Conservation (phyloP, 2,113 vertebrate genomes). For the Xiphias gladius region DNA sequence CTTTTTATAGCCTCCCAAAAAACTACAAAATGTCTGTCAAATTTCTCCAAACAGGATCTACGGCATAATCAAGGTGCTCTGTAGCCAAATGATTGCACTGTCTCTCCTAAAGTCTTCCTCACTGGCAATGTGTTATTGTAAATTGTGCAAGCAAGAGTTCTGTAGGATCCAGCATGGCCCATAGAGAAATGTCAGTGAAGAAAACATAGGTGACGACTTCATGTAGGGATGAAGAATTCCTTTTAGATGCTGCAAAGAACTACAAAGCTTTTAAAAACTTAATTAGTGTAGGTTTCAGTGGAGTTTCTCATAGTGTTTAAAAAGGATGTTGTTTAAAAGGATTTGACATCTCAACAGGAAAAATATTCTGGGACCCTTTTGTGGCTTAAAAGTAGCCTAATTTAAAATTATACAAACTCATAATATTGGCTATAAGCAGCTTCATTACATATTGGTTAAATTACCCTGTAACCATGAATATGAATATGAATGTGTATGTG, state of each 20-base stretch:
- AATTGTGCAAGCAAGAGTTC: background rate
- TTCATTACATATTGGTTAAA: constrained; percentile 35
- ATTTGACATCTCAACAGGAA: constrained; percentile 3
- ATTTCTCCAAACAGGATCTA: constrained; percentile 12
- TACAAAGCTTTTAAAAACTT: constrained; percentile 2
- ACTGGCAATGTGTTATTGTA: background rate
- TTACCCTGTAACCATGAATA: constrained; percentile 56
- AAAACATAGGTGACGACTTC: background rate
- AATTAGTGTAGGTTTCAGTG: background rate
- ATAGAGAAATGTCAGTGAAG: background rate
- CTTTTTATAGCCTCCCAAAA: constrained; percentile 28
- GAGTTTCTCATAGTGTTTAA: constrained; percentile 6
- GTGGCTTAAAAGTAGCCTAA: background rate
- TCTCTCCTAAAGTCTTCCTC: background rate
- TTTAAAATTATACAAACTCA: constrained; percentile 31
- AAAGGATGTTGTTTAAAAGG: constrained; percentile 10
- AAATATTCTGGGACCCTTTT: constrained; percentile 15
- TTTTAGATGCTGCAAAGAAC: constrained; percentile 24
- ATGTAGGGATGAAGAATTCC: background rate
- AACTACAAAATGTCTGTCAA: background rate
- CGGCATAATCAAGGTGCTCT: constrained; percentile 6
- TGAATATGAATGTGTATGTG: constrained; percentile 64
- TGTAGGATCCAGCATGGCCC: background rate
- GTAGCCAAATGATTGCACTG: constrained; percentile 1
- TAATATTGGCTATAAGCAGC: constrained; percentile 31